These are phyloP conservation scores for Neodon shergylaensis DNA, from an alignment of 2,113 vertebrate species.

Conservation along the genomic window DNA sequence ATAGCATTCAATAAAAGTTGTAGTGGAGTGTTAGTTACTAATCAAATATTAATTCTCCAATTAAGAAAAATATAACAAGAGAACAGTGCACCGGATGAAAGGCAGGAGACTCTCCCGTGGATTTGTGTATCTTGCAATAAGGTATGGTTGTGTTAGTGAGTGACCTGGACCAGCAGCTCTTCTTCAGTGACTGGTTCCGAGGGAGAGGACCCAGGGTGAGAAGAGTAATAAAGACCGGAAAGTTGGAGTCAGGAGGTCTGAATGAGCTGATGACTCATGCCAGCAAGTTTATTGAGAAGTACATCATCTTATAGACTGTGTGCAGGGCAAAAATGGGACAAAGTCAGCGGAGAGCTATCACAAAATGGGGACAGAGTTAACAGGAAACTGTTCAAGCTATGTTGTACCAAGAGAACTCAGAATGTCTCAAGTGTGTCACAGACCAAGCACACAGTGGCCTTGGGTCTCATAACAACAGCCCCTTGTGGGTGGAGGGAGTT, in stretches of 20 bases:
- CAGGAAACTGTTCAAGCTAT: background rate
- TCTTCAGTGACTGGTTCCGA: background rate
- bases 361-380: background rate
- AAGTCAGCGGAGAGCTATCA: background rate
- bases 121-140: background rate
- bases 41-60: background rate
- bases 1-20: slow-evolving; percentile 6
- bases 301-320: background rate
- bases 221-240: background rate
- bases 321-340: background rate
- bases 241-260: background rate
- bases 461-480: background rate
- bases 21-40: slow-evolving; percentile 5
- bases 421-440: background rate
- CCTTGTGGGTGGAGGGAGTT: background rate
- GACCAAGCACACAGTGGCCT: background rate
- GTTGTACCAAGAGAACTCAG: background rate
- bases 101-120: background rate
- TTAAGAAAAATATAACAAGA: background rate
- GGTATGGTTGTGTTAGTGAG: background rate
- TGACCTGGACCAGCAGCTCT: background rate
- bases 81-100: background rate
- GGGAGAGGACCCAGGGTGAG: too few species aligned
- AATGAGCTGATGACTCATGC: background rate
- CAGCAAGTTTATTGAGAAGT: background rate